phyloP scores from a whole-genome alignment of 2,797 vertebrate genomes.

The Austrolebias charrua region DNA sequence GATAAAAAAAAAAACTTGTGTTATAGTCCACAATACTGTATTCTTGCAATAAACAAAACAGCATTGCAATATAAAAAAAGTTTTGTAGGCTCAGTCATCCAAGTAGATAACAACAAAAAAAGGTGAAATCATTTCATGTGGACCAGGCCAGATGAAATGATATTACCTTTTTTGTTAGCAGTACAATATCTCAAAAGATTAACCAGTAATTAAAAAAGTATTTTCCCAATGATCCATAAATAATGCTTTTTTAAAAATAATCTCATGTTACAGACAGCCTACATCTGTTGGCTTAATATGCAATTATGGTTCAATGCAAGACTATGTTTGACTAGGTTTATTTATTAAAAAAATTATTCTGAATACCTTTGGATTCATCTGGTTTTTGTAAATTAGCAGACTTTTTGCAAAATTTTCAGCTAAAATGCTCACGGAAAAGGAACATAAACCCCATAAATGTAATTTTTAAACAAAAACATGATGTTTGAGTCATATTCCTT shows the following conservation, averaged over 20 bases:
- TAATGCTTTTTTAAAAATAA: background rate
- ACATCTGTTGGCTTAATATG: background rate
- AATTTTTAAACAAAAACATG: background rate
- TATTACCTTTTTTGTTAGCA: no score
- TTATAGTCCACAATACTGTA: slow-evolving; percentile 2
- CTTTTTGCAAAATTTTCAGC: background rate
- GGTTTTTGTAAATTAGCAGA: background rate
- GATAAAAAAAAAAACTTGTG: background rate
- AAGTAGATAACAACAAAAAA: no score
- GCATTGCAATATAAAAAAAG: no score
- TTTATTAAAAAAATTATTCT: no score
- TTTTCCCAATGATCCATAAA: no score
- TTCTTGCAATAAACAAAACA: background rate
- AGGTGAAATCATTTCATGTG: no score
- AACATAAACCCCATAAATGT: no score
- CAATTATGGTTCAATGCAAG: no score
- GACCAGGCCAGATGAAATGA: no score
- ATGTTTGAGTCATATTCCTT: no score
- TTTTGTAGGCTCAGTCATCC: no score
- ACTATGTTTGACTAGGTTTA: no score
- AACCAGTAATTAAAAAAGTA: background rate
- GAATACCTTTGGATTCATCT: background rate
- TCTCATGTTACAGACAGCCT: background rate
- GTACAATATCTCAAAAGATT: slow-evolving; percentile 4
- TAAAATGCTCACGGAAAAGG: background rate